Base-by-base conservation (phyloP, 2,888 invertebrate genomes). In the Aspidiotus rigidus region DNA sequence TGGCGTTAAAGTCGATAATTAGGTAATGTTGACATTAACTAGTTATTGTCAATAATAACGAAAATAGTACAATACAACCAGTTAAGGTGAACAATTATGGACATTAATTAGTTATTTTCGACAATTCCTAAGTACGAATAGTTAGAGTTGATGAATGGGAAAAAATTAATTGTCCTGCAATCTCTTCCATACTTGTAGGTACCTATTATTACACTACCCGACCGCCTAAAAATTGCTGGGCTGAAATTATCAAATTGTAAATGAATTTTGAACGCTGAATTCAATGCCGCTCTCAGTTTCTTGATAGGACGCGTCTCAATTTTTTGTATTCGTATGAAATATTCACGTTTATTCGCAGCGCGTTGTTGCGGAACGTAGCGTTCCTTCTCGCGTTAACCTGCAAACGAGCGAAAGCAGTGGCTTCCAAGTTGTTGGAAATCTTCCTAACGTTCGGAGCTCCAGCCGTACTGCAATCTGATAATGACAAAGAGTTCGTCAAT, bases 401-500 rank as follows among this genome's bases (percentile, higher is more conserved):
- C n/a, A n/a, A n/a, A n/a, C n/a, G n/a, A n/a, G n/a, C n/a, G n/a
- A n/a, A n/a, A n/a, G n/a, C n/a, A n/a, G n/a, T n/a, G n/a, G n/a
- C n/a, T n/a, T n/a, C n/a, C n/a, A n/a, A n/a, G n/a, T n/a, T n/a
- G n/a, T n/a, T n/a, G n/a, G n/a, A n/a, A n/a, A n/a, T n/a, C 49
- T 72, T 73, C 59, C 63, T n/a, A n/a, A 7, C 54, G 39, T 17
- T 63, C 7, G 54, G 54, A 10, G 54, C 54, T 15, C 63, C 63
- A n/a, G 9, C 10, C 11, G 11, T 49, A 10, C 39, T 55, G 55
- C 42, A 55, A 64, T 64, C 64, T 7, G 64, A 64, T 54, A 55
- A 69, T 62, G 55, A 41, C 41, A 49, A 39, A 62, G 55, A 69
- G 54, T 69, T 69, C n/a, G n/a, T n/a, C n/a, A n/a, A n/a, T n/a